phyloP scores from a whole-genome alignment of 1,140 invertebrate genomes.

The Ceratina japonica region DNA sequence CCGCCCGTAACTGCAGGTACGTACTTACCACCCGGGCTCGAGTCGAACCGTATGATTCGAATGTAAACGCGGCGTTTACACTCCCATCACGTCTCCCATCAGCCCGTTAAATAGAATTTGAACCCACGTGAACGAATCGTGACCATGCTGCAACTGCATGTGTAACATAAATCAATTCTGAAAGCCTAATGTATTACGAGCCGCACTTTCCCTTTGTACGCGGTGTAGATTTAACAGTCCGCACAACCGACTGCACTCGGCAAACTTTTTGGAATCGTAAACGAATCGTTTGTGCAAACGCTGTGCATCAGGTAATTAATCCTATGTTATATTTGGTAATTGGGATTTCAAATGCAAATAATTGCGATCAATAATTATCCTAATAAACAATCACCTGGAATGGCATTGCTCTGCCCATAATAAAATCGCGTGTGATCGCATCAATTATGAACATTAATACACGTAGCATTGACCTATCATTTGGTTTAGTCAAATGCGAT shows the following conservation, averaged over 20 bases:
- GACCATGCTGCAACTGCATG: conserved; percentile 12
- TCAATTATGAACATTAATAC: too few relatives aligned
- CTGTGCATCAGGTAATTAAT: too few relatives aligned
- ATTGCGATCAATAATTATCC: too few relatives aligned
- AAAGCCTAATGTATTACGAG: conserved; percentile 9
- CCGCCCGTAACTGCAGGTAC: neutral
- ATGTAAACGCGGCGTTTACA: conserved; percentile 32
- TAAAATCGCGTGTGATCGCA: too few relatives aligned
- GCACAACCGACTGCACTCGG: neutral
- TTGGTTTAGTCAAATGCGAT: too few relatives aligned
- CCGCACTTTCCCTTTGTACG: conserved; percentile 16
- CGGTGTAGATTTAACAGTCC: neutral
- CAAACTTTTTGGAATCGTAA: too few relatives aligned
- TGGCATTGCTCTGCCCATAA: too few relatives aligned
- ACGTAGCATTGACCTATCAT: too few relatives aligned
- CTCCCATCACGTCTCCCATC: conserved; percentile 32
- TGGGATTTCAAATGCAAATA: too few relatives aligned
- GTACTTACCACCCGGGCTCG: too few relatives aligned
- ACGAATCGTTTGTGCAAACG: neutral
- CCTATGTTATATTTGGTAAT: too few relatives aligned
- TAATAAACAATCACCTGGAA: too few relatives aligned
- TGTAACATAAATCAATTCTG: conserved; percentile 25
- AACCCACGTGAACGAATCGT: conserved; percentile 25
- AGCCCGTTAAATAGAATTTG: conserved; percentile 34
- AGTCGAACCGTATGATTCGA: conserved; percentile 10